Base-by-base conservation (phyloP, 2,113 vertebrate genomes). In the Apus apus region DNA sequence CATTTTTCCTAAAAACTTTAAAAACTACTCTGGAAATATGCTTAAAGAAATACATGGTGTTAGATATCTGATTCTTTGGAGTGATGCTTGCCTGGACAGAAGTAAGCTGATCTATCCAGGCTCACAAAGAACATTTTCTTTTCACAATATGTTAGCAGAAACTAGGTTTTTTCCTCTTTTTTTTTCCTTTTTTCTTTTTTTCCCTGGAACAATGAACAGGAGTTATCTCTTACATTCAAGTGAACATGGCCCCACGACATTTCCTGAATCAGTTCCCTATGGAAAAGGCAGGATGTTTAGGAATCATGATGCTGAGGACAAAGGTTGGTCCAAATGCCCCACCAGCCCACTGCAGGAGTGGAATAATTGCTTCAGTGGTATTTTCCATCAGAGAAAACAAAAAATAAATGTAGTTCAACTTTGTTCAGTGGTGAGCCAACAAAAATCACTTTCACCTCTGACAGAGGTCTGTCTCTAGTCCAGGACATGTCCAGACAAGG, bases 281-380 rank as follows among this genome's bases (percentile, higher is more conserved):
- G 77, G 94, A 93, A 54, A 90, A 92, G 80, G 84, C 93, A 95
- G 93, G 96, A 97, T 96, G 92, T 93, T 97, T 94, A 96, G 90
- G 93, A 95, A 90, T 84, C 9, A 0, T 66, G 73, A 85, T 89
- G 70, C 34, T 86, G 72, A 93, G 94, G 90, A 94, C 68, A 97
- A 95, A 95, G 72, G 72, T 90, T 95, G 68, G 81, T 85, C 85
- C 94, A 93, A 94, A 94, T 89, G 86, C 57, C 38, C 12, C 62
- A 90, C 32, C 29, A 87, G 48, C 32, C 76, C 58, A 56, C 61
- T 66, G 76, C 45, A 89, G 77, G 51, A 92, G 64, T 68, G 79
- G 79, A 94, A 92, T 93, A 82, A 88, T 62, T 65, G 66, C 29
- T 87, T 84, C 57, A 75, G 57, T 75, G 61, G 65, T 84, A 87